Evolutionary conservation across 2,113 vertebrate species (phyloP).

Genomic region (Clarias gariepinus): DNA sequence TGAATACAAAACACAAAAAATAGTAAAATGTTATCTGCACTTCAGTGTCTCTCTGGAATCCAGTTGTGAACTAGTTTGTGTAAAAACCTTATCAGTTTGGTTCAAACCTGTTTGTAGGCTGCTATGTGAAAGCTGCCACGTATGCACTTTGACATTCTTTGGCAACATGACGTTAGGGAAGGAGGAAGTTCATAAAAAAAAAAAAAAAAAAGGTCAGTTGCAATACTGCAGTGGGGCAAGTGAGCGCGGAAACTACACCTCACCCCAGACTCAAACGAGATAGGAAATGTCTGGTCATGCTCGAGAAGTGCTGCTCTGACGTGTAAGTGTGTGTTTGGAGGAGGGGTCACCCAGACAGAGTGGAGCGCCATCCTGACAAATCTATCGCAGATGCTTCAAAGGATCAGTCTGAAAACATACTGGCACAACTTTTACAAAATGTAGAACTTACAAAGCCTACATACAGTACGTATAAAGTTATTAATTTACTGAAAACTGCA

Average conservation of each 20-base stretch:
- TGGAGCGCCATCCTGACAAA: neutral
- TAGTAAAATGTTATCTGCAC: neutral
- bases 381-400: neutral
- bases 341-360: neutral
- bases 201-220: neutral
- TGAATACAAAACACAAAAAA: neutral
- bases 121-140: neutral
- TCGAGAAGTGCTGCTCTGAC: neutral
- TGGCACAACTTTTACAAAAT: neutral
- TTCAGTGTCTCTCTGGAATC: neutral
- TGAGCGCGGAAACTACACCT: neutral
- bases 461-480: neutral
- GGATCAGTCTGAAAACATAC: neutral
- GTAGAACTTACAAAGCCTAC: neutral
- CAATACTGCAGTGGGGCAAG: neutral
- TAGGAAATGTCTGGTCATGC: neutral
- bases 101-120: neutral
- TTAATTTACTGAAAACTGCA: neutral
- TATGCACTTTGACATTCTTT: neutral
- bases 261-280: neutral
- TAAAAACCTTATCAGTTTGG: neutral
- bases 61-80: neutral
- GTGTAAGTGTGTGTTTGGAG: neutral
- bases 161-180: neutral
- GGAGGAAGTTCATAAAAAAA: neutral